Evolutionary conservation across 2,113 vertebrate genomes (phyloP), one percentile per base, ranked within the genome.

Genomic region (Peromyscus polionotus): DNA sequence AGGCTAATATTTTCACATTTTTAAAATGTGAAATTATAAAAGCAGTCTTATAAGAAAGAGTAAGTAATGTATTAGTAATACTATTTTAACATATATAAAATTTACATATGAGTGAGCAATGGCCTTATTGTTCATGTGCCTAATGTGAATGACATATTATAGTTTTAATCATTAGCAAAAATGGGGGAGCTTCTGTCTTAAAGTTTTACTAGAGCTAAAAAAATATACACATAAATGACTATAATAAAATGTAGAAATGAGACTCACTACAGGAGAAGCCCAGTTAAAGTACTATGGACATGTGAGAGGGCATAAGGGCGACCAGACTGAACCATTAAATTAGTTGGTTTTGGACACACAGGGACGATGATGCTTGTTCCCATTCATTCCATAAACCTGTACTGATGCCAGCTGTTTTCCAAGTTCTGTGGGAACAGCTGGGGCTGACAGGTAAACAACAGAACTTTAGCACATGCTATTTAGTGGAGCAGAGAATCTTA

Each of bases 51-150:
- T 75, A 33, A 87, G 77, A 81, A 97, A 91, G 28, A 89, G 31
- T 63, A 81, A 90, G 89, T 81, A 88, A 51, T 86, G 85, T 87
- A 70, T 76, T 92, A 22, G 54, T 93, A 61, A 14, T 79, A 17
- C 57, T 89, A 48, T 61, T 80, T 85, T 79, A 33, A 9, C 5
- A 39, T 54, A 12, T 80, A 2, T 42, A 24, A 13, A 36, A 7
- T 68, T 4, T 48, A 28, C 11, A 22, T n/a, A 28, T 61, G 26
- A 54, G 1, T 65, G 22, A 61, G 4, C 51, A 48, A 72, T 91
- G 24, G 45, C 19, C 1, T 93, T 42, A 24, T 84, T 68, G 31
- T 61, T 39, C 79, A 39, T 59, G 17, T 39, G 0, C 7, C 61
- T 83, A 5, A 16, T 76, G 39, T 76, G 9, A 93, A 63, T 84